phyloP scores from a whole-genome alignment of 2,113 vertebrate species.

The Oenanthe oenanthe region DNA sequence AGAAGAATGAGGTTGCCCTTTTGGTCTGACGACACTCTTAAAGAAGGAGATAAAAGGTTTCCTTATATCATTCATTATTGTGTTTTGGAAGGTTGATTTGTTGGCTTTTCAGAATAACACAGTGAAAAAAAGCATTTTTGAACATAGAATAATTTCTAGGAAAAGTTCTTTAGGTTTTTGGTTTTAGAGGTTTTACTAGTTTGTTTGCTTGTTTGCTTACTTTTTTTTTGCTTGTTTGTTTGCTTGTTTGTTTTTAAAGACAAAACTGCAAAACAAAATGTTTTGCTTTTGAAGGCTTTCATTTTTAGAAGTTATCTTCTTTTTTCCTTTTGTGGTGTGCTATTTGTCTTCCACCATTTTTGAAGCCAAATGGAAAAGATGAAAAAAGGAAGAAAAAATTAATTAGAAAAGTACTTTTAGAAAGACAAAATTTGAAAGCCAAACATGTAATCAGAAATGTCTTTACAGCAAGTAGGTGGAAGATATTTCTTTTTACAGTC shows the following conservation, averaged over 20 bases:
- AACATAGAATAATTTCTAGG: background rate
- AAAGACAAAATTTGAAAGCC: background rate
- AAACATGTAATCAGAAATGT: background rate
- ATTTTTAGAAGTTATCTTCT: background rate
- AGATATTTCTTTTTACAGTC: background rate
- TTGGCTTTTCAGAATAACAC: background rate
- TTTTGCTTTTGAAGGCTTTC: background rate
- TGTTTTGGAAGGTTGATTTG: background rate
- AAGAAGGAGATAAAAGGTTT: background rate
- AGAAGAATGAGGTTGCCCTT: constrained; percentile 34
- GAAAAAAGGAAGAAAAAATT: background rate
- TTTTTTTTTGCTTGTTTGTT: no score
- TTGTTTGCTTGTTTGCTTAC: no score
- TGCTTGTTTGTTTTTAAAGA: background rate
- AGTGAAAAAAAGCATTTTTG: background rate
- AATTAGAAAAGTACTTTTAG: background rate
- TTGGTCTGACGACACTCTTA: background rate
- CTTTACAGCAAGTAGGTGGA: background rate
- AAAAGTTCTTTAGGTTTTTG: background rate
- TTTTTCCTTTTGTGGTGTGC: background rate
- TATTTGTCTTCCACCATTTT: background rate
- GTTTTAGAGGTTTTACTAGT: background rate
- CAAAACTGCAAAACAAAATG: background rate
- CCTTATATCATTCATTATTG: background rate
- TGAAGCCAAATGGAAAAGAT: background rate